Evolutionary conservation across 2,888 invertebrate genomes (phyloP), one percentile per base, ranked within the genome.

Genomic region (Acleris emargana): DNA sequence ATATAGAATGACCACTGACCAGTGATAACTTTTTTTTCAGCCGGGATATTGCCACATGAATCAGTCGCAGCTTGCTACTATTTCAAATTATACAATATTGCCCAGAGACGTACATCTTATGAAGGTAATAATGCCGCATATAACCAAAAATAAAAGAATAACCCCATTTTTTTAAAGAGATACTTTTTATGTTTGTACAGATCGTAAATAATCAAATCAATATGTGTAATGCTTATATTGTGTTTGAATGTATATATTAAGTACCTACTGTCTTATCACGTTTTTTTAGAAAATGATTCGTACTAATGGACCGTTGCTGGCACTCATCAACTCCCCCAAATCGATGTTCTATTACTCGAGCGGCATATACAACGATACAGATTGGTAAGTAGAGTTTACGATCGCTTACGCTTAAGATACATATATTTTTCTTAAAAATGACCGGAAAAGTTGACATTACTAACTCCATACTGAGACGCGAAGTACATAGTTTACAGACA

Each of bases 241-340:
- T 50, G 9, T 20, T 7, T 4, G 9, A 17, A 18, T 49, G 49
- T 18, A 49, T 17, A 9, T 18, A 20, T n/a, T 20, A 50, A 17
- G 7, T 28, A 52, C 11, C 25, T 18, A 25, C 16, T 22, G 7
- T 18, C 25, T 52, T 20, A 2, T 42, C 13, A 52, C 11, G 20
- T 50, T 47, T 18, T 5, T 58, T 58, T 22, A 58, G 57, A 47
- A 28, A 47, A 28, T 47, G 57, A 16, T 58, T 45, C 57, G 57
- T 28, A 25, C 4, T 9, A 25, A 25, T 25, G 57, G 57, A 17
- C 57, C 57, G 11, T 25, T 58, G 47, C 20, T 47, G 18, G 57
- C 57, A n/a, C 28, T 25, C 6, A 58, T 58, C 2, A 47, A 43
- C 25, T 1, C n/a, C 5, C 22, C 57, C 6, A 58, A 13, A 28